Evolutionary conservation across 2,797 vertebrate genomes (phyloP).

Genomic region (Anolis apletophallus): DNA sequence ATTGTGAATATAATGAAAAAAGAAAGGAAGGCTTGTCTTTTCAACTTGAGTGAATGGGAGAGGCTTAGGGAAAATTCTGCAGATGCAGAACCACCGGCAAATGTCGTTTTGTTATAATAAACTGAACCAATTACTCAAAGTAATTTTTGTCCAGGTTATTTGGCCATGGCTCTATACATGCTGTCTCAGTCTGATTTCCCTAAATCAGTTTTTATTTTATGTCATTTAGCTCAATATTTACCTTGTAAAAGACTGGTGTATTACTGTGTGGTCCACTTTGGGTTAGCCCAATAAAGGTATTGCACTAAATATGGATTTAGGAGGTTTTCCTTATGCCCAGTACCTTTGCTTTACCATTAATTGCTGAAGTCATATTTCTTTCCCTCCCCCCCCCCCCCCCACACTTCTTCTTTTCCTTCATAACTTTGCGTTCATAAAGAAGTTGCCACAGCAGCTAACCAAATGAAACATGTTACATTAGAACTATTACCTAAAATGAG

Average conservation of each 20-base stretch:
- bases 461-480: too few species aligned
- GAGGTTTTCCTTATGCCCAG: neutral
- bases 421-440: neutral
- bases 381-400: neutral
- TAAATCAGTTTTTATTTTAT: constrained; percentile 13
- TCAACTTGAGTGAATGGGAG: constrained; percentile 22
- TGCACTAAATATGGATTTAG: neutral
- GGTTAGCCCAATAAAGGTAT: neutral
- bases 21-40: constrained; percentile 36
- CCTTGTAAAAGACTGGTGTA: constrained; percentile 7
- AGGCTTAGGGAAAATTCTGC: constrained; percentile 21
- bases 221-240: neutral
- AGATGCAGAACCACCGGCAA: constrained; percentile 12
- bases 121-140: constrained; percentile 26
- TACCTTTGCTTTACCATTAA: neutral
- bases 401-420: neutral
- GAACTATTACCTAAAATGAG: too few species aligned
- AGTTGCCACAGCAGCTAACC: neutral
- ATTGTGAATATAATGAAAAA: constrained; percentile 25
- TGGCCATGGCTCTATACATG: neutral
- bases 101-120: constrained; percentile 23
- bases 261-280: constrained; percentile 4
- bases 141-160: constrained; percentile 24
- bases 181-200: neutral
- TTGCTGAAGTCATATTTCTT: neutral